Base-by-base conservation (phyloP, 2,888 invertebrate species). In the Plebejus melissa region DNA sequence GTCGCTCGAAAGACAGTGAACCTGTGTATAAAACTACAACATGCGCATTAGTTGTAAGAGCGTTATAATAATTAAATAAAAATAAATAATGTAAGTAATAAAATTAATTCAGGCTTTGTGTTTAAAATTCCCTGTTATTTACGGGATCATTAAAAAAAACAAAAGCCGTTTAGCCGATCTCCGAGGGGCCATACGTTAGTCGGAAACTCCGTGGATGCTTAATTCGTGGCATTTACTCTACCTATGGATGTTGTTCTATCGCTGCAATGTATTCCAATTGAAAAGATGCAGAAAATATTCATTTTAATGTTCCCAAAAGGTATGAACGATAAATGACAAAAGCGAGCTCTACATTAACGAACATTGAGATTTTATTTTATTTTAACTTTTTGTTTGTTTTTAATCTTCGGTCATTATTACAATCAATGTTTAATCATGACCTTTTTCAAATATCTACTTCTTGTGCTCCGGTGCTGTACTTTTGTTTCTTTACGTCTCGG, bases 401-500 rank as follows among this genome's bases (percentile, higher is more conserved):
- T 4, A 65, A 65, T 11, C 11, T 65, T 65, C 60, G 60, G 13
- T 4, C 28, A 65, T 65, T 11, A 13, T 9, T 28, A 65, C 22
- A 32, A 65, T 16, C 4, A 5, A 65, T 16, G 4, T 65, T 32
- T 11, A 36, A 16, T 32, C 16, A 36, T 13, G 69, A n/a, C 22
- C 22, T 71, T 71, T 71, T 71, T 71, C 9, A 71, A n/a, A 46
- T 9, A 7, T n/a, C 5, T 38, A 38, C 6, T 69, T 38, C 38
- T 70, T 70, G 28, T 74, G 50, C 70, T 75, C 54, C 69, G 38
- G 69, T 50, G 38, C 11, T n/a, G 13, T 69, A 36, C 69, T 36
- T 69, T 75, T 77, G 75, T 74, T 74, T 74, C 76, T 75, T 75
- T 75, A 57, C 69, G 76, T 74, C 54, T 57, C 76, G 76, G 74